Percentiles rank a stretch among this genome's conserved stretches.
Evolutionary conservation across 1,140 invertebrate species (phyloP).

Genomic region (Aphidius ervi): DNA sequence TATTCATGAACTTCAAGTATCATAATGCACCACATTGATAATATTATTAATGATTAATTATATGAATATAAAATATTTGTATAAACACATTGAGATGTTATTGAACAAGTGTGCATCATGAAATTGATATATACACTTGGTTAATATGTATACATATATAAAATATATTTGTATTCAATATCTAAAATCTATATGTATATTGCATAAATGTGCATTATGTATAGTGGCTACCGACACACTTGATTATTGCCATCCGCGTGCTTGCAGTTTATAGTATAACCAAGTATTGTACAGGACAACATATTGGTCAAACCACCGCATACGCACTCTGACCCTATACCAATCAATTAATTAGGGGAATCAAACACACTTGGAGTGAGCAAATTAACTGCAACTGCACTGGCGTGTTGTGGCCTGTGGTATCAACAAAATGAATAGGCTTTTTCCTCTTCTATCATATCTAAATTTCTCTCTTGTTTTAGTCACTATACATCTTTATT

Average conservation of each 20-base stretch:
- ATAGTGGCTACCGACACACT: slow-evolving; percentile 28
- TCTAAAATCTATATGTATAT: slow-evolving; percentile 18
- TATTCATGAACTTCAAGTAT: no score
- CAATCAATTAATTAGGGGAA: slow-evolving; percentile 56
- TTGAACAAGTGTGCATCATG: no score
- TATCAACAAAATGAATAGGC: slow-evolving; percentile 18
- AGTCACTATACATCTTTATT: no score
- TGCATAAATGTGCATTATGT: slow-evolving; percentile 32
- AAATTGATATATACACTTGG: no score
- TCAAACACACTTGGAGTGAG: slow-evolving; percentile 54
- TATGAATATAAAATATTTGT: no score
- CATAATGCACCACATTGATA: no score
- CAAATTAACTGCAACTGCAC: slow-evolving; percentile 54
- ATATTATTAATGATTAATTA: no score
- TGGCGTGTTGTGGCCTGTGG: slow-evolving; percentile 46
- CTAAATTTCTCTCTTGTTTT: no score
- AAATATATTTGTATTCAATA: neutral
- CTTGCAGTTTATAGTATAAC: slow-evolving; percentile 21
- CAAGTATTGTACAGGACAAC: neutral
- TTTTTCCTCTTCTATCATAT: no score
- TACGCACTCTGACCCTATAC: slow-evolving; percentile 39
- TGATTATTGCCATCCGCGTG: slow-evolving; percentile 48
- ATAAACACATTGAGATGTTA: neutral
- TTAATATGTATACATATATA: no score
- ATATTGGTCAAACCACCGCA: slow-evolving; percentile 1